Conservation (phyloP, 2,797 vertebrate genomes). For the Microchirus variegatus region DNA sequence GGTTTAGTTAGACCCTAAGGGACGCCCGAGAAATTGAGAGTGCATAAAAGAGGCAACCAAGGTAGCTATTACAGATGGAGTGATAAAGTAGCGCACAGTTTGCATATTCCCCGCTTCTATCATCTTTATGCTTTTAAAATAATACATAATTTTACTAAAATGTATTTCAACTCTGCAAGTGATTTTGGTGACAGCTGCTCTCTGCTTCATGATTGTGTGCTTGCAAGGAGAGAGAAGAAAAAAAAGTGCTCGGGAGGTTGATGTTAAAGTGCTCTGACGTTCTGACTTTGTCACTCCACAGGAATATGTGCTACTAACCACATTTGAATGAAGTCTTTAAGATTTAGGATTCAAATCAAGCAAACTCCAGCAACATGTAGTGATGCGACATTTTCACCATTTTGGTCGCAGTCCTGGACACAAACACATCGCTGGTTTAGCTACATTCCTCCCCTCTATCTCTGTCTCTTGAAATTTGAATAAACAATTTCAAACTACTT, state of each 20-base stretch:
- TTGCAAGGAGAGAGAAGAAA: conserved; percentile 20
- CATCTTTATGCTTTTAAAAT: neutral
- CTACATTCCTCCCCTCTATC: no score
- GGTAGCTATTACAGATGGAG: conserved; percentile 37
- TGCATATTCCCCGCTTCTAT: conserved; percentile 1
- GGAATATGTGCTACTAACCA: no score
- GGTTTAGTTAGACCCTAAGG: conserved; percentile 23
- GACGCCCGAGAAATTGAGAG: conserved; percentile 32
- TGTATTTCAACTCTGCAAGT: conserved; percentile 2
- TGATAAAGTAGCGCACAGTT: conserved; percentile 35
- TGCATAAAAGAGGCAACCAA: conserved; percentile 44
- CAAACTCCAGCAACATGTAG: no score
- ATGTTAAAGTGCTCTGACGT: no score
- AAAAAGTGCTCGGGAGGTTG: conserved; percentile 13
- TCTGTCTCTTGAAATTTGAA: no score
- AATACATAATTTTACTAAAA: neutral
- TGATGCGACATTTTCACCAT: no score
- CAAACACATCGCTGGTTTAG: no score
- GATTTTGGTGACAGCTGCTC: conserved; percentile 4
- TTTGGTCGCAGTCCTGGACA: no score
- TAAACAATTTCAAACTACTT: no score
- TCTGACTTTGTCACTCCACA: no score
- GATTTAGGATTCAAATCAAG: no score
- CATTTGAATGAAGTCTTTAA: no score
- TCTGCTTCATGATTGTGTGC: conserved; percentile 5